Conservation (phyloP, 2,888 invertebrate species). For the Aphelenchoides bicaudatus region DNA sequence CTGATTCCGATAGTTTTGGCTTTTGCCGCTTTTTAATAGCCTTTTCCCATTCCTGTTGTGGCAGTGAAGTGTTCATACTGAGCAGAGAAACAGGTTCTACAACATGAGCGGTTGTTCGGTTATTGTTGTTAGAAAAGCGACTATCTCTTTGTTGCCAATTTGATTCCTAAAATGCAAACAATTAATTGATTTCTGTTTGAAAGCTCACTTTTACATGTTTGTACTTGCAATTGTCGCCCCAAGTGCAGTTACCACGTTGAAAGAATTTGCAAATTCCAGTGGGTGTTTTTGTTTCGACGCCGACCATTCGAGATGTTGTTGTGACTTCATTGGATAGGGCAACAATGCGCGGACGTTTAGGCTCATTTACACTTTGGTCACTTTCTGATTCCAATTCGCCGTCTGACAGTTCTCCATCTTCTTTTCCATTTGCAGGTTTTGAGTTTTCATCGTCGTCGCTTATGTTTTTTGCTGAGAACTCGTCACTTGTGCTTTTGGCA, state of each 20-base stretch:
- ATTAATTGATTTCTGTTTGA: no score
- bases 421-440: constrained; percentile 12
- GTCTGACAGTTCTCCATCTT: constrained; percentile 27
- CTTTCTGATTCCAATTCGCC: constrained; percentile 24
- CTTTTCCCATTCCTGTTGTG: not conserved
- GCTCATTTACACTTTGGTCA: constrained; percentile 9
- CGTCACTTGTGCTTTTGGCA: no score
- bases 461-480: not conserved
- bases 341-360: constrained; percentile 18
- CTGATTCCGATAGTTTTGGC: not conserved
- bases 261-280: constrained; percentile 32
- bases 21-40: not conserved
- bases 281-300: not conserved
- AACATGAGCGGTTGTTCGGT: no score
- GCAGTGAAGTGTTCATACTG: not conserved
- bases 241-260: constrained; percentile 28
- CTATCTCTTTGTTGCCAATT: no score
- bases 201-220: constrained; percentile 16
- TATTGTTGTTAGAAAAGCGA: no score
- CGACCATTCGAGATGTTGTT: not conserved
- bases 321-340: not conserved
- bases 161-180: no score
- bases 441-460: not conserved
- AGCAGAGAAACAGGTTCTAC: not conserved
- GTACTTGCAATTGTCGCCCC: constrained; percentile 30